These are phyloP conservation scores for Melieria omissa DNA, from an alignment of 2,888 invertebrate genomes.

Conservation along the genomic window DNA sequence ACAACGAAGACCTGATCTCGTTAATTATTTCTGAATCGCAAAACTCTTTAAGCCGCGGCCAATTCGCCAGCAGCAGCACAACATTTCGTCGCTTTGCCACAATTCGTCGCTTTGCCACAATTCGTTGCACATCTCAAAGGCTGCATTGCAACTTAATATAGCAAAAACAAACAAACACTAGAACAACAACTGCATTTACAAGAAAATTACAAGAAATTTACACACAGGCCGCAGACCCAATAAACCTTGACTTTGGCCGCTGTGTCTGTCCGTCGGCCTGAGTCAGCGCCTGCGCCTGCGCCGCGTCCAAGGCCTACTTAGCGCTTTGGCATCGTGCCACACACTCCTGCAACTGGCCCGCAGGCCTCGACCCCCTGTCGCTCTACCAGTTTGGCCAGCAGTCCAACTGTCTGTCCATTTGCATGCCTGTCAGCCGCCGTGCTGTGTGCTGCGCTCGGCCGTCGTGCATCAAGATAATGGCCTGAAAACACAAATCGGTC, in stretches of 20 bases:
- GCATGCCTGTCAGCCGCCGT: slow-evolving; percentile 15
- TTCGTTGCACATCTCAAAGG: background rate
- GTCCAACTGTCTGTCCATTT: background rate
- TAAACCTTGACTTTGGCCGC: slow-evolving; percentile 57
- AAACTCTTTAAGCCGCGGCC: too few species aligned
- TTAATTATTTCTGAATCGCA: too few species aligned
- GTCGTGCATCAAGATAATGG: slow-evolving; percentile 55
- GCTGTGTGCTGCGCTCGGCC: background rate
- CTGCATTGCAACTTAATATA: slow-evolving; percentile 26
- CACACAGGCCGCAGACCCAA: slow-evolving; percentile 9
- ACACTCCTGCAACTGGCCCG: too few species aligned
- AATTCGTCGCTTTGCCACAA: background rate
- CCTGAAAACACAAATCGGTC: slow-evolving; percentile 56
- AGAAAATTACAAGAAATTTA: too few species aligned
- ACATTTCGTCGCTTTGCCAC: background rate
- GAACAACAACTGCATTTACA: too few species aligned
- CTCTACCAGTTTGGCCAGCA: background rate
- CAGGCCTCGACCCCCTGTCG: too few species aligned
- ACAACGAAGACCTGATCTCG: too few species aligned
- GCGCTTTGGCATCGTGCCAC: slow-evolving; percentile 30
- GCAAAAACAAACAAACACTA: too few species aligned
- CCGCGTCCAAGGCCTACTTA: slow-evolving; percentile 60
- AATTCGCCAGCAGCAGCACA: too few species aligned
- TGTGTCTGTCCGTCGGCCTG: background rate
- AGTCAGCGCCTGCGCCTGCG: background rate